A percentile compares a stretch with the other conserved stretches of the same genome.
These are phyloP conservation scores for Anastatus disparis DNA, from an alignment of 1,140 invertebrate species.

Conservation along the genomic window DNA sequence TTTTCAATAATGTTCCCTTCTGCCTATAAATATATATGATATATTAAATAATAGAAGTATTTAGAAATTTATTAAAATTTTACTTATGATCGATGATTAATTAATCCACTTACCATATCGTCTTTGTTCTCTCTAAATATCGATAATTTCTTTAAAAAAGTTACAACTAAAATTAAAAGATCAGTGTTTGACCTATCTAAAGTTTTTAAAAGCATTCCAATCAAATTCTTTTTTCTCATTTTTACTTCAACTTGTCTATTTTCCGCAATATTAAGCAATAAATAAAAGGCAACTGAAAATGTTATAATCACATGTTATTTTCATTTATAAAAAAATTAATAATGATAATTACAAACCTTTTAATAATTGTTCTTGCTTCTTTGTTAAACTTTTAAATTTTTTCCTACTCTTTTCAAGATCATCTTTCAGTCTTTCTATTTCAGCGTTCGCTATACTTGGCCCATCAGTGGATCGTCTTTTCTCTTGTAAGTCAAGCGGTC, in stretches of 20 bases:
- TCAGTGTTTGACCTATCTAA: conserved; percentile 88
- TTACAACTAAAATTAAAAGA: conserved; percentile 89
- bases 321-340: conserved; percentile 6
- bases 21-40: conserved; percentile 58
- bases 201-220: conserved; percentile 87
- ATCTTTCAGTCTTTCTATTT: conserved; percentile 76
- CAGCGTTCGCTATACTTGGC: conserved; percentile 54
- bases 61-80: background rate
- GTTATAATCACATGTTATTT: conserved; percentile 19
- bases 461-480: conserved; percentile 56
- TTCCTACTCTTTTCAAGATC: conserved; percentile 84
- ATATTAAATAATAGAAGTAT: too few relatives aligned
- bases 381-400: conserved; percentile 82
- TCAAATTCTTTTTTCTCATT: conserved; percentile 94
- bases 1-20: conserved; percentile 80
- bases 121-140: conserved; percentile 95
- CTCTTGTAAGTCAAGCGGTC: conserved; percentile 59
- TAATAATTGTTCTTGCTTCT: conserved; percentile 92
- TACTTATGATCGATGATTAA: background rate
- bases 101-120: conserved; percentile 73
- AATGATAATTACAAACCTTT: conserved; percentile 69
- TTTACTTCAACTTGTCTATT: conserved; percentile 95
- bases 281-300: conserved; percentile 81
- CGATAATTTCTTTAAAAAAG: conserved; percentile 95
- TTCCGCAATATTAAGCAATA: conserved; percentile 94